phyloP scores from a whole-genome alignment of 2,888 invertebrate species.

The Spisula solida region DNA sequence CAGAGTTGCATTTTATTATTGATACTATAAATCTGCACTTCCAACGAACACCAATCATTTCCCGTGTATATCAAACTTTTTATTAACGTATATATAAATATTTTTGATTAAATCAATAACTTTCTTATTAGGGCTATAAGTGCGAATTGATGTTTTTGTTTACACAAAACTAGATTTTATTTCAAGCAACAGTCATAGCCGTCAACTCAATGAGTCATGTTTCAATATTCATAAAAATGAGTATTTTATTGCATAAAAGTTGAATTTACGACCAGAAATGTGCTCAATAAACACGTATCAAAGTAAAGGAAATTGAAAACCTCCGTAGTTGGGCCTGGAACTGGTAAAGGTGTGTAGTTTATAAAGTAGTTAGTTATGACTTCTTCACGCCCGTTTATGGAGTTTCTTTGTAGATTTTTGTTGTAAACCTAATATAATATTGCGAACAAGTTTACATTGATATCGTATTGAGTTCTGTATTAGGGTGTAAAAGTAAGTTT shows the following conservation, averaged over 20 bases:
- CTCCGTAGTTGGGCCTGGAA: not conserved
- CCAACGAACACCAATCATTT: no score
- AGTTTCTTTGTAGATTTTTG: not conserved
- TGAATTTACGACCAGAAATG: not conserved
- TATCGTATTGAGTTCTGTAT: not conserved
- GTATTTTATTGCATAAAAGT: constrained; percentile 8
- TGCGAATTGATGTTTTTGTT: no score
- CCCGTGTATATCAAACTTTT: no score
- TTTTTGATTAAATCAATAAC: no score
- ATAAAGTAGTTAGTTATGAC: not conserved
- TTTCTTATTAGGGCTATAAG: no score
- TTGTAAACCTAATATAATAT: no score
- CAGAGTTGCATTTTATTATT: no score
- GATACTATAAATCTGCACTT: no score
- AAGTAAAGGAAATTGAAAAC: not conserved
- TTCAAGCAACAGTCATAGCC: no score
- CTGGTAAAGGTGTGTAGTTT: not conserved
- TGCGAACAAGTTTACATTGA: not conserved
- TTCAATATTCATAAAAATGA: not conserved
- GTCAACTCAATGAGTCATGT: not conserved
- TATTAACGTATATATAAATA: no score
- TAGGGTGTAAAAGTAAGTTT: not conserved
- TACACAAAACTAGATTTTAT: no score
- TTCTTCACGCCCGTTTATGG: not conserved
- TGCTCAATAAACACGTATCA: constrained; percentile 2